Percentiles rank a stretch among this genome's conserved stretches.
Conservation (phyloP, 2,113 vertebrate genomes). For the Mesoclemmys tuberculata region DNA sequence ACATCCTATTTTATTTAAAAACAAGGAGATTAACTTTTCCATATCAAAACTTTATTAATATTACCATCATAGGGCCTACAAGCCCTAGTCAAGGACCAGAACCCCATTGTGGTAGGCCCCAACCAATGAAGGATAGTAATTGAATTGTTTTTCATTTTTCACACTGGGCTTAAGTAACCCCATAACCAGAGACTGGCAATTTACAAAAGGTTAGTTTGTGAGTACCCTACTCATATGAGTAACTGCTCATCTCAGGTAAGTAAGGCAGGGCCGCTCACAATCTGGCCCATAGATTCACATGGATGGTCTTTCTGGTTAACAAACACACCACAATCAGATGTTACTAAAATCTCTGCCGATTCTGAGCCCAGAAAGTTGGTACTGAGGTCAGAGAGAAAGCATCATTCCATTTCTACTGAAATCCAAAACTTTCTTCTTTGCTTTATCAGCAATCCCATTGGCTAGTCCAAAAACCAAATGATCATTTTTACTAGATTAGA, state of each 20-base stretch:
- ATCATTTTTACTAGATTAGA: background rate
- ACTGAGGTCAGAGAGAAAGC: background rate
- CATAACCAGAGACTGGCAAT: background rate
- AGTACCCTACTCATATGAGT: background rate
- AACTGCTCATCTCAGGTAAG: background rate
- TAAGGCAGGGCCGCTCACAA: background rate
- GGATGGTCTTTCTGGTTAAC: background rate
- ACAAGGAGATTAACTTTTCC: constrained; percentile 19
- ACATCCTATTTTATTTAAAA: constrained; percentile 10
- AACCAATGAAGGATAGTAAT: constrained; percentile 22
- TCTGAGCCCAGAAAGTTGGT: background rate
- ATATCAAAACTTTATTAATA: constrained; percentile 28
- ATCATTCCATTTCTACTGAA: background rate
- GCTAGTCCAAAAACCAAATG: background rate
- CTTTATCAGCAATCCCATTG: background rate
- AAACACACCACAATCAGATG: background rate
- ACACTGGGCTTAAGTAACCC: background rate
- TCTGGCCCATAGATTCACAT: background rate
- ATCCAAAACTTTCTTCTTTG: background rate
- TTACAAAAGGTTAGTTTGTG: background rate
- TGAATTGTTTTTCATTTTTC: constrained; percentile 5
- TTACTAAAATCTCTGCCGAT: background rate
- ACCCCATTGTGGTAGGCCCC: background rate
- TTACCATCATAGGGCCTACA: background rate
- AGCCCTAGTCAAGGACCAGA: background rate